phyloP scores from a whole-genome alignment of 1,140 invertebrate species.

The Panonychus citri region DNA sequence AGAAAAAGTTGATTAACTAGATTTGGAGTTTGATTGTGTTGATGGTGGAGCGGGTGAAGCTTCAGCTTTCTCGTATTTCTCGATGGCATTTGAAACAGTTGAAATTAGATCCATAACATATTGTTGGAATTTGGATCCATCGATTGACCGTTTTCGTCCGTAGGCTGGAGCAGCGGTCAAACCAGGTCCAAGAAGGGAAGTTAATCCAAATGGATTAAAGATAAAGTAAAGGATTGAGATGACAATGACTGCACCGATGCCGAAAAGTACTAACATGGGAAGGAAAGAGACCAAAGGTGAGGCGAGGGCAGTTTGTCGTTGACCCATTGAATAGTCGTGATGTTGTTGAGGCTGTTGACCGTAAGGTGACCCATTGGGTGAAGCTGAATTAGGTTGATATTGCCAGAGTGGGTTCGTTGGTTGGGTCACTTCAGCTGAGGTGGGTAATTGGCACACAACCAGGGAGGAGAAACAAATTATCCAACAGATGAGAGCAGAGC shows the following conservation, averaged over 20 bases:
- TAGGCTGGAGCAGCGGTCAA: background rate
- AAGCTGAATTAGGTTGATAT: background rate
- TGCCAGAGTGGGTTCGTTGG: background rate
- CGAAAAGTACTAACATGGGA: background rate
- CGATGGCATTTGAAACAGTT: background rate
- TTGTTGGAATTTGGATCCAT: background rate
- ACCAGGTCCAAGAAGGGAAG: background rate
- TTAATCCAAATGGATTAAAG: background rate
- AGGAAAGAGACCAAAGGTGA: background rate
- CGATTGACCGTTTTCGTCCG: background rate
- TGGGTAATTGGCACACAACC: background rate
- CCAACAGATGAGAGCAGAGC: no score
- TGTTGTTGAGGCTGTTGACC: background rate
- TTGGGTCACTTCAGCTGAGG: background rate
- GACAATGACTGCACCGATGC: background rate
- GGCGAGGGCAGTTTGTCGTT: background rate
- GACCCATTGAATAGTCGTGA: background rate
- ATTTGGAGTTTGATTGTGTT: background rate
- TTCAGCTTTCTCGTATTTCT: background rate
- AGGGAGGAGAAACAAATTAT: no score
- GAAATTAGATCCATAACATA: background rate
- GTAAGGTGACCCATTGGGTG: background rate
- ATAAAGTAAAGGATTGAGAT: background rate
- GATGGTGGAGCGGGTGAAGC: background rate
- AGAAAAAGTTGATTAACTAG: background rate